Percentiles rank a stretch among this genome's conserved stretches.
These are phyloP conservation scores for Clivina fossor DNA, from an alignment of 2,888 invertebrate species.

Conservation along the genomic window DNA sequence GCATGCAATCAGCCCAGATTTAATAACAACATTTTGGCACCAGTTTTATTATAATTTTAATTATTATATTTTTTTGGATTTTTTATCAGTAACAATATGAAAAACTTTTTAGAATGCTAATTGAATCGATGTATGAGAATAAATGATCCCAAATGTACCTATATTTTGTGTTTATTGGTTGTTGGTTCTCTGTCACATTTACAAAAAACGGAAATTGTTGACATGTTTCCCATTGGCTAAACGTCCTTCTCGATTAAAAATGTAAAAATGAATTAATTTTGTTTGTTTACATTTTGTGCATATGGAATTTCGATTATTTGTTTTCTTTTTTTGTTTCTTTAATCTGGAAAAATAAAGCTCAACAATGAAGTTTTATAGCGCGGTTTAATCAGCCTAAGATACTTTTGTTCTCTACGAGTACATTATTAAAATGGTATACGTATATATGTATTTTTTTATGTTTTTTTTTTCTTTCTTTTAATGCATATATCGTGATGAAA, in stretches of 20 bases:
- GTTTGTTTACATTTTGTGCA: conserved; percentile 32
- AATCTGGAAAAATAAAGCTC: conserved; percentile 45
- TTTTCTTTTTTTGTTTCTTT: conserved; percentile 17
- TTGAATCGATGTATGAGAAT: conserved; percentile 51
- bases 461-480: too few species aligned
- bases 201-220: background rate
- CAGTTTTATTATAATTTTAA: conserved; percentile 47
- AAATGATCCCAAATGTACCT: conserved; percentile 36
- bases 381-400: conserved; percentile 44
- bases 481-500: conserved; percentile 51
- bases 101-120: conserved; percentile 52
- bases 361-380: conserved; percentile 50
- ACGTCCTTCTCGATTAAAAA: conserved; percentile 15
- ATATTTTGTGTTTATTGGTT: conserved; percentile 24
- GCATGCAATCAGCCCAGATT: conserved; percentile 15
- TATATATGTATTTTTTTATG: conserved; percentile 46
- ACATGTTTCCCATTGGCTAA: conserved; percentile 1
- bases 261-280: too few species aligned
- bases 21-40: conserved; percentile 49
- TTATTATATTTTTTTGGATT: conserved; percentile 32
- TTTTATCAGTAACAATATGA: conserved; percentile 43
- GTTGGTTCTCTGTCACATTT: conserved; percentile 23
- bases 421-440: conserved; percentile 39
- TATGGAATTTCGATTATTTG: conserved; percentile 30
- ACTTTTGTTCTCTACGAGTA: conserved; percentile 40